A percentile compares a stretch with the other conserved stretches of the same genome.
Conservation (phyloP, 2,888 invertebrate genomes). For the Globia sparganii region DNA sequence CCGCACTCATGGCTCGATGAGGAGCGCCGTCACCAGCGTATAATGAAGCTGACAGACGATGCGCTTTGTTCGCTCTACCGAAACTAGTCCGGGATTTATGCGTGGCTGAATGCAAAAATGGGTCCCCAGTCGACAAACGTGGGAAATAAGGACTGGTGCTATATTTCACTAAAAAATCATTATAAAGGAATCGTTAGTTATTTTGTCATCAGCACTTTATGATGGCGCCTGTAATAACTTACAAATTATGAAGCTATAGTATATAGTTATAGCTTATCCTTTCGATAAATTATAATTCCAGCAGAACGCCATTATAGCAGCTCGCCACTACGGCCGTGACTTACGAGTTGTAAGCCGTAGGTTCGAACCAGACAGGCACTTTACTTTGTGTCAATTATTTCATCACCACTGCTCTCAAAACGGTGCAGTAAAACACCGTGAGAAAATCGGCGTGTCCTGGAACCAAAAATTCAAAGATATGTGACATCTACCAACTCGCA, state of each 20-base stretch:
- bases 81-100: slow-evolving; percentile 33
- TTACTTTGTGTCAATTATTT: not conserved
- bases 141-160: not conserved
- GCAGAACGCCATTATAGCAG: not conserved
- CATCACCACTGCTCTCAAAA: not conserved
- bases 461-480: not conserved
- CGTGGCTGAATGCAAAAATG: slow-evolving; percentile 29
- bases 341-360: not conserved
- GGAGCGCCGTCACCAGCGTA: slow-evolving; percentile 20
- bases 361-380: not conserved
- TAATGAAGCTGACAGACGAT: slow-evolving; percentile 46
- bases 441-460: not conserved
- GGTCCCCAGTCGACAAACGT: not conserved
- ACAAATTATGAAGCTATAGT: not conserved
- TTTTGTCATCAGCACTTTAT: not conserved
- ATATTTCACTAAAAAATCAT: not conserved
- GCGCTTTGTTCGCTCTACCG: slow-evolving; percentile 42
- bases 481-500: not conserved
- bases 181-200: not conserved
- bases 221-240: not conserved
- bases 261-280: no score
- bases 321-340: not conserved
- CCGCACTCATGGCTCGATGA: slow-evolving; percentile 27
- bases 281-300: not conserved
- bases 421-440: not conserved